Evolutionary conservation across 2,888 invertebrate genomes (phyloP).

Genomic region (Brachyptera putata): DNA sequence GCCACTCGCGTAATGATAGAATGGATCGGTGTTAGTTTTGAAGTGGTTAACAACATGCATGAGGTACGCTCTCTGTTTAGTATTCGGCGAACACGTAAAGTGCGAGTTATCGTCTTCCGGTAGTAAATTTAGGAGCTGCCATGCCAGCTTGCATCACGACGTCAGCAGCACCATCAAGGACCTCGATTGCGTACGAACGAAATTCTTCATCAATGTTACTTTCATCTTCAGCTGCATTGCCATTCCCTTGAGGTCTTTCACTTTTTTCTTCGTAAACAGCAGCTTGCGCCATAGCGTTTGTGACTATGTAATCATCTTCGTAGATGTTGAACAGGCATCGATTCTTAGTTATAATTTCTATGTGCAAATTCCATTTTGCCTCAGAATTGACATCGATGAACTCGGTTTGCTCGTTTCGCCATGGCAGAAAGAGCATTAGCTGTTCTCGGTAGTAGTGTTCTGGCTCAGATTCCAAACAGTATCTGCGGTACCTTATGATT

Average conservation of each 20-base stretch:
- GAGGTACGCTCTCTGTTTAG: conserved; percentile 30
- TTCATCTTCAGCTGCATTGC: no score
- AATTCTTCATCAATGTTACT: not conserved
- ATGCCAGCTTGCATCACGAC: not conserved
- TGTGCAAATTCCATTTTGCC: not conserved
- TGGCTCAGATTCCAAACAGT: conserved; percentile 27
- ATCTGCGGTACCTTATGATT: conserved; percentile 28
- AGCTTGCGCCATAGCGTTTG: not conserved
- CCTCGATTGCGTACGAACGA: not conserved
- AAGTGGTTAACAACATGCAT: conserved; percentile 29
- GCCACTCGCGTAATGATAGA: conserved; percentile 36
- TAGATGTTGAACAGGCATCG: conserved; percentile 18
- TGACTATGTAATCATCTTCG: not conserved
- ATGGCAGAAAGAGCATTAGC: conserved; percentile 35
- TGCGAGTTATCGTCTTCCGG: conserved; percentile 27
- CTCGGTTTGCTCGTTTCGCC: conserved; percentile 34
- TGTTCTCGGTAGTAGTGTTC: conserved; percentile 35
- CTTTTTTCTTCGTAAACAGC: not conserved
- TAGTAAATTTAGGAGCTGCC: conserved; percentile 25
- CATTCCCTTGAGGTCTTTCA: not conserved
- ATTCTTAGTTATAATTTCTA: conserved; percentile 15
- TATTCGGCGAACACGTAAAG: conserved; percentile 31
- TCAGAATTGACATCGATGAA: conserved; percentile 26
- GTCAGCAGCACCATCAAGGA: not conserved
- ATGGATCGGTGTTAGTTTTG: conserved; percentile 29